Evolutionary conservation across 2,113 vertebrate genomes (phyloP).

Genomic region (Oryzias javanicus): DNA sequence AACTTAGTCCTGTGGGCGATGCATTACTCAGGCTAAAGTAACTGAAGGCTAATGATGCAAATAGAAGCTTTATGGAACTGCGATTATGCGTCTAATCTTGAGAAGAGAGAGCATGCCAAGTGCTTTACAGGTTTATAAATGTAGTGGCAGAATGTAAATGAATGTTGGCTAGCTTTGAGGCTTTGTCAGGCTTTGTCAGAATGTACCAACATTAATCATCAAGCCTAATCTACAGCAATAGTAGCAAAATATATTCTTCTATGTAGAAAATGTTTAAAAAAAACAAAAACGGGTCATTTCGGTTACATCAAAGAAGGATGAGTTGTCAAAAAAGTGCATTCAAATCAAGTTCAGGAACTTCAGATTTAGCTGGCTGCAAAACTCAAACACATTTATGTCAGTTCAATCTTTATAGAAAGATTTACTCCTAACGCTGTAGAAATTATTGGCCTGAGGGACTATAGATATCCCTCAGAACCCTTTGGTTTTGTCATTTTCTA

Average conservation of each 20-base stretch:
- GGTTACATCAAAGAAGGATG: no score
- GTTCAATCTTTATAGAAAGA: neutral
- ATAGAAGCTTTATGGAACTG: constrained; percentile 33
- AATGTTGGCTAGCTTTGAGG: constrained; percentile 10
- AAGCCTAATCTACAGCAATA: neutral
- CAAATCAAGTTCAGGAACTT: neutral
- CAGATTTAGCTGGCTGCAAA: neutral
- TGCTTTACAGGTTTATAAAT: constrained; percentile 21
- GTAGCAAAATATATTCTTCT: neutral
- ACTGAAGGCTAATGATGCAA: constrained; percentile 34
- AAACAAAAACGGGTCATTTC: neutral
- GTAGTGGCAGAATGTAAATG: neutral
- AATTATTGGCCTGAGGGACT: no score
- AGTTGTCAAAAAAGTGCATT: neutral
- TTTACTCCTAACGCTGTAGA: no score
- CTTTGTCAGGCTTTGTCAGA: constrained; percentile 15
- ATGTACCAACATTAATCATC: constrained; percentile 6
- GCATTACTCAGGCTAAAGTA: constrained; percentile 10
- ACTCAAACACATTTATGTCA: neutral
- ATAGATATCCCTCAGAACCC: no score
- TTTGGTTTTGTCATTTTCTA: no score
- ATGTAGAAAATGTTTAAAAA: neutral
- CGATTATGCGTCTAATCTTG: constrained; percentile 49
- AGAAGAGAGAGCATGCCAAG: constrained; percentile 7
- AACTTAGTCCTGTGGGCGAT: constrained; percentile 28